Conservation (phyloP, 2,888 invertebrate genomes). For the Allophyes oxyacanthae region DNA sequence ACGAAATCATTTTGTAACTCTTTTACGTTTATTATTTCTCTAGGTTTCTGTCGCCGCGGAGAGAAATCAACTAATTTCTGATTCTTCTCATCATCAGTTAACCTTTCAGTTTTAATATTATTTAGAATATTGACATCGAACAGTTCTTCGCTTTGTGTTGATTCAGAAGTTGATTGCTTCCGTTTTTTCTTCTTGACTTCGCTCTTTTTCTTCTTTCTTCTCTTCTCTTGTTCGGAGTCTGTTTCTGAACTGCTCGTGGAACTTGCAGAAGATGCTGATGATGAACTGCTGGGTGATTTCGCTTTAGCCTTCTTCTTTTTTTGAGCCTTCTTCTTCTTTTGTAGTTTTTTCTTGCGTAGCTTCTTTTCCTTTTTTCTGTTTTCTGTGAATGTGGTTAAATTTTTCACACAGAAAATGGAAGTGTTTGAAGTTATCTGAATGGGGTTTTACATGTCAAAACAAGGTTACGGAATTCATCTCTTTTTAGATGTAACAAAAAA, state of each 20-base stretch:
- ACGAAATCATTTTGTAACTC: conserved; percentile 84
- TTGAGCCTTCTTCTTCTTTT: conserved; percentile 73
- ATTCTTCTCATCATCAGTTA: conserved; percentile 81
- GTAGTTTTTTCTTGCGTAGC: conserved; percentile 73
- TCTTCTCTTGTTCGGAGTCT: conserved; percentile 56
- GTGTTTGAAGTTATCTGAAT: neutral
- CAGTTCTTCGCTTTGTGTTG: conserved; percentile 72
- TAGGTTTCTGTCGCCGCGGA: conserved; percentile 71
- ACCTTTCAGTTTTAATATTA: conserved; percentile 82
- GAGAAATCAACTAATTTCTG: conserved; percentile 71
- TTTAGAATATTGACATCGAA: conserved; percentile 83
- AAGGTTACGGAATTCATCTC: too few relatives aligned
- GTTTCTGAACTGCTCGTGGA: conserved; percentile 58
- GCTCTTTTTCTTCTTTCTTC: conserved; percentile 59
- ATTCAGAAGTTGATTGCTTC: conserved; percentile 70
- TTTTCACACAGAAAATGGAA: too few relatives aligned
- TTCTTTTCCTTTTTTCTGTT: conserved; percentile 74
- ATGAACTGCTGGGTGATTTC: conserved; percentile 67
- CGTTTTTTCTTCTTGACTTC: conserved; percentile 67
- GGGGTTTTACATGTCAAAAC: too few relatives aligned
- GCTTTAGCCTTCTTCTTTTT: conserved; percentile 75
- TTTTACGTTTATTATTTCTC: conserved; percentile 84
- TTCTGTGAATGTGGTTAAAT: conserved; percentile 55
- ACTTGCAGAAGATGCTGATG: conserved; percentile 38
- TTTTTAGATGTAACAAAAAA: too few relatives aligned